Percentiles rank a stretch among this genome's conserved stretches.
phyloP scores from a whole-genome alignment of 1,140 invertebrate genomes.

The Whitmania pigra region DNA sequence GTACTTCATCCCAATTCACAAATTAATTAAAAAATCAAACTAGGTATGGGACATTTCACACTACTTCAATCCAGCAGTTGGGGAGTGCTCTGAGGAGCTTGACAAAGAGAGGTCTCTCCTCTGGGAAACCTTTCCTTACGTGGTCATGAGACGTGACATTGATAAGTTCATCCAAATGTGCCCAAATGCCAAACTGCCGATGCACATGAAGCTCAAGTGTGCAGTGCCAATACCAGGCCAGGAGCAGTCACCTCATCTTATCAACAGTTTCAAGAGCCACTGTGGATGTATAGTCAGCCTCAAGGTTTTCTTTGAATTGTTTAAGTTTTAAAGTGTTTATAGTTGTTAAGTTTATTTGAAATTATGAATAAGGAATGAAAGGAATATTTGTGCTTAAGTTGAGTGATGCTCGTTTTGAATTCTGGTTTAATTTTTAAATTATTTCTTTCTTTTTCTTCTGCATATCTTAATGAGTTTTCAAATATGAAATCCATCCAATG shows the following conservation, averaged over 20 bases:
- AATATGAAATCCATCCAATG: no score
- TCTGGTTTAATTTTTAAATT: no score
- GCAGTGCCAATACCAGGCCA: not conserved
- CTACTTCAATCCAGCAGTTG: slow-evolving; percentile 2
- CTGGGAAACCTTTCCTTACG: slow-evolving; percentile 20
- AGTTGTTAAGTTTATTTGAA: no score
- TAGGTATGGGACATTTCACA: slow-evolving; percentile 19
- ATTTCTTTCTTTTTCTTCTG: no score
- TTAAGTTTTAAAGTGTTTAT: not conserved
- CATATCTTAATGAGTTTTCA: no score
- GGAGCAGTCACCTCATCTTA: slow-evolving; percentile 15
- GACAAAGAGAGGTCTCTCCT: slow-evolving; percentile 4
- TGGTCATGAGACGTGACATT: not conserved
- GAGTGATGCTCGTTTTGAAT: no score
- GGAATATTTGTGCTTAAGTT: no score
- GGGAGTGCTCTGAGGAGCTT: not conserved
- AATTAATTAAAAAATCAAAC: no score
- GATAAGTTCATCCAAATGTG: not conserved
- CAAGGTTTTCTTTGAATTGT: not conserved
- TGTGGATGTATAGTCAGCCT: slow-evolving; percentile 12
- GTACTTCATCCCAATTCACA: no score
- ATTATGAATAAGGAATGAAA: no score
- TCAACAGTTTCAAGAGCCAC: slow-evolving; percentile 20
- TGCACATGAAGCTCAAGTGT: slow-evolving; percentile 15
- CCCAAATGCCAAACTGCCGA: slow-evolving; percentile 2